Percentiles rank a stretch among this genome's conserved stretches.
Evolutionary conservation across 1,140 invertebrate species (phyloP).

Genomic region (Dendrolimus kikuchii): DNA sequence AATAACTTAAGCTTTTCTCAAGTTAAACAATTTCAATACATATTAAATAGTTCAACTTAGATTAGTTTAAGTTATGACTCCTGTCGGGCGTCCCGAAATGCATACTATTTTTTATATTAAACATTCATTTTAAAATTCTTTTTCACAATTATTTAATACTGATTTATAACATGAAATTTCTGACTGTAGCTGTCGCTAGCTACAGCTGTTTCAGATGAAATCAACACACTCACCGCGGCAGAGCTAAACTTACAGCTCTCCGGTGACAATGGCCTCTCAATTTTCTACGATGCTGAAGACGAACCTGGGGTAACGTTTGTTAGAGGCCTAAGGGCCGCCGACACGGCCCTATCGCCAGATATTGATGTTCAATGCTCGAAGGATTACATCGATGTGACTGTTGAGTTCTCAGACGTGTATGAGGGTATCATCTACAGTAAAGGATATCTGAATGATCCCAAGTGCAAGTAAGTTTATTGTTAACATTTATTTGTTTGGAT

Average conservation of each 20-base stretch:
- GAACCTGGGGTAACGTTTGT: slow-evolving; percentile 60
- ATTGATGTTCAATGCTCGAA: slow-evolving; percentile 79
- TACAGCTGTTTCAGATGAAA: slow-evolving; percentile 65
- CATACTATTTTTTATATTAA: too few species aligned
- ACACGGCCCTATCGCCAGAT: slow-evolving; percentile 47
- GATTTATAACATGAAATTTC: background rate
- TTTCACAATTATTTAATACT: background rate
- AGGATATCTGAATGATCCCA: slow-evolving; percentile 77
- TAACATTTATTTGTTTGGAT: slow-evolving; percentile 1
- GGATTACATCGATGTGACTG: slow-evolving; percentile 75
- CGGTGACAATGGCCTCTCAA: slow-evolving; percentile 51
- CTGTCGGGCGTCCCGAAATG: too few species aligned
- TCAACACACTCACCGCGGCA: slow-evolving; percentile 50
- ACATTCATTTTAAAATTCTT: background rate
- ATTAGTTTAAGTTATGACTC: too few species aligned
- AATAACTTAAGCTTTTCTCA: too few species aligned
- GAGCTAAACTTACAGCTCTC: slow-evolving; percentile 58
- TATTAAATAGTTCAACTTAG: too few species aligned
- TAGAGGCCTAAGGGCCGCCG: slow-evolving; percentile 48
- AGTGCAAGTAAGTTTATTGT: slow-evolving; percentile 74
- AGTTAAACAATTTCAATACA: too few species aligned
- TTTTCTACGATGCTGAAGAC: slow-evolving; percentile 57
- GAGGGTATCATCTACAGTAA: slow-evolving; percentile 84
- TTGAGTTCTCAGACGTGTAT: slow-evolving; percentile 77
- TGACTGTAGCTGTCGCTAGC: slow-evolving; percentile 62